phyloP scores from a whole-genome alignment of 2,888 invertebrate species.

The Nectonema munidae region DNA sequence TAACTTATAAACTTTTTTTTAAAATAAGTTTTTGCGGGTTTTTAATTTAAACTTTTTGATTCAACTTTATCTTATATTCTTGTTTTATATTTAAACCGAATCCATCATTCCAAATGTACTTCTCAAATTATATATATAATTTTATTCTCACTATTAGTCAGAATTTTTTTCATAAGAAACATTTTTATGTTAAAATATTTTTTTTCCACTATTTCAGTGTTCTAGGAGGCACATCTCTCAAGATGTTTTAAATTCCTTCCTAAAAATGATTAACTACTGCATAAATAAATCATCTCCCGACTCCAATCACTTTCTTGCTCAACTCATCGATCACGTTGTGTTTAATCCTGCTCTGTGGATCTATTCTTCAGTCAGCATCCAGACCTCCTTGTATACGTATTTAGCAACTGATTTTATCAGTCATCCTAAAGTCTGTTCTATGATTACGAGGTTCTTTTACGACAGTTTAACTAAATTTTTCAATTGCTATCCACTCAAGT shows the following conservation, averaged over 20 bases:
- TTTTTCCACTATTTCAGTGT: too few relatives aligned
- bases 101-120: too few relatives aligned
- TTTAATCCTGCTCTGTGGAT: constrained; percentile 99
- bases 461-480: too few relatives aligned
- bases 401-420: constrained; percentile 90
- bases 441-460: too few relatives aligned
- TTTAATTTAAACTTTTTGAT: neutral
- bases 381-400: constrained; percentile 47
- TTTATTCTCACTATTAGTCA: too few relatives aligned
- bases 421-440: constrained; percentile 41
- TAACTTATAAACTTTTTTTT: too few relatives aligned
- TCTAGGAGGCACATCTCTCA: constrained; percentile 56
- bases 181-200: too few relatives aligned
- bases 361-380: constrained; percentile 85
- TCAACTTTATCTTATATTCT: neutral
- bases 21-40: constrained; percentile 1
- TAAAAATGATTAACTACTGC: constrained; percentile 23
- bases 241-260: constrained; percentile 43
- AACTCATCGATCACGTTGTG: constrained; percentile 88
- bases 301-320: constrained; percentile 30
- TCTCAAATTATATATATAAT: too few relatives aligned
- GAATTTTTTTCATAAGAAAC: too few relatives aligned
- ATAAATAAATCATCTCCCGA: too few relatives aligned
- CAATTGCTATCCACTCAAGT: too few relatives aligned
- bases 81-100: neutral